Evolutionary conservation across 1,140 invertebrate genomes (phyloP), one percentile per base, ranked within the genome.

Genomic region (Ips nitidus): DNA sequence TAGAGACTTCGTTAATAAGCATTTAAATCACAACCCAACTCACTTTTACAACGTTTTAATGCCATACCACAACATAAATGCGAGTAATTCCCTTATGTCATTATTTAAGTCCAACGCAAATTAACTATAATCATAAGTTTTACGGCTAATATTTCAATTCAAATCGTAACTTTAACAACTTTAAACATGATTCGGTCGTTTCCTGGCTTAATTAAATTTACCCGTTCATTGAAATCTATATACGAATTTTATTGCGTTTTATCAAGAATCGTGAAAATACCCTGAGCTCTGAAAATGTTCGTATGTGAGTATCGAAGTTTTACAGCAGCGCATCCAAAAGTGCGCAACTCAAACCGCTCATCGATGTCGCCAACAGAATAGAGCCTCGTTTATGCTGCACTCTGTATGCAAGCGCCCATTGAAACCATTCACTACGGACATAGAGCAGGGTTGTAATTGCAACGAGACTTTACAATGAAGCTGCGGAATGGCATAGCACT

Each of bases 331-430:
- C 22, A 22, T 22, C 22, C 22, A 22, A 22, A 22, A 22, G 22
- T 22, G 52, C 52, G 52, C 52, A 55, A 36, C 52, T 5, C 6
- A 5, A 6, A 59, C 57, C 2, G 57, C 57, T 38, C 57, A 59
- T 41, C 57, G n/a, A 8, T 4, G 37, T 41, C 61, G n/a, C 53
- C 63, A 57, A 47, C 63, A 57, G 63, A 57, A 57, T 57, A 57
- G 63, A 56, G 63, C 52, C 63, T 66, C 63, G 64, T 70, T 72
- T 72, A 70, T 70, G 52, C 41, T 69, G 69, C 69, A 65, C 65
- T 70, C 65, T 71, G 62, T 71, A 73, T 73, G 61, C 65, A 69
- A 67, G 60, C 47, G 66, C 45, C 53, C 65, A 69, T 73, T 73
- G 66, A 56, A 57, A 40, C 68, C 62, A 57, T 70, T 65, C 47